These are phyloP conservation scores for Erythrocercus mccallii DNA, from an alignment of 2,113 vertebrate genomes.

Conservation along the genomic window DNA sequence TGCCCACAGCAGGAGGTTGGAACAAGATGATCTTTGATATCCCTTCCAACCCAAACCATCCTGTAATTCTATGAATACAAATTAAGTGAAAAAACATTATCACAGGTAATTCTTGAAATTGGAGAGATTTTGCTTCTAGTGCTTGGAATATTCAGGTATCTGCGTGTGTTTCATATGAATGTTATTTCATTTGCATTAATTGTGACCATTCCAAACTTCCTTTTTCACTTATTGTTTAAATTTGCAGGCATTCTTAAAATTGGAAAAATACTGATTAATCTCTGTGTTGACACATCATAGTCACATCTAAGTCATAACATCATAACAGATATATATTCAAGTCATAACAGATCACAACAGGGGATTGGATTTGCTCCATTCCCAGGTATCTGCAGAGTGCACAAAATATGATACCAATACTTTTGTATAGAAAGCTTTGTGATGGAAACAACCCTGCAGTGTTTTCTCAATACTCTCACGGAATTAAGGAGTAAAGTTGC, in stretches of 20 bases:
- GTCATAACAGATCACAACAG: background rate
- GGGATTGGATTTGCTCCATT: background rate
- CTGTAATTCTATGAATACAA: background rate
- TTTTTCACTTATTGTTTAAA: background rate
- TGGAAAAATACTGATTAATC: background rate
- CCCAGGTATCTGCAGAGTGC: background rate
- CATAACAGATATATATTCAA: too few relatives aligned
- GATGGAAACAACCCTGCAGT: background rate
- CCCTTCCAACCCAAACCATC: background rate
- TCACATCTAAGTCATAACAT: background rate
- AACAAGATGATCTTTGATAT: background rate
- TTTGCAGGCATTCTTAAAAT: background rate
- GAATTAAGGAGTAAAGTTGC: background rate
- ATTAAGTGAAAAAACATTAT: background rate
- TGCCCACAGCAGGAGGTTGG: background rate
- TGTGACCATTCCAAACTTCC: background rate
- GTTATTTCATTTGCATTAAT: background rate
- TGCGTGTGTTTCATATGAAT: background rate
- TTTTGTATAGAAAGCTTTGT: background rate
- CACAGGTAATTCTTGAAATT: background rate
- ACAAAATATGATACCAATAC: rapidly evolving
- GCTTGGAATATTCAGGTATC: rapidly evolving
- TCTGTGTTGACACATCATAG: background rate
- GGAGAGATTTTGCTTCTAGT: background rate
- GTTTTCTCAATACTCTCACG: background rate